Conservation (phyloP, 2,888 invertebrate species). For the Biston betularia region DNA sequence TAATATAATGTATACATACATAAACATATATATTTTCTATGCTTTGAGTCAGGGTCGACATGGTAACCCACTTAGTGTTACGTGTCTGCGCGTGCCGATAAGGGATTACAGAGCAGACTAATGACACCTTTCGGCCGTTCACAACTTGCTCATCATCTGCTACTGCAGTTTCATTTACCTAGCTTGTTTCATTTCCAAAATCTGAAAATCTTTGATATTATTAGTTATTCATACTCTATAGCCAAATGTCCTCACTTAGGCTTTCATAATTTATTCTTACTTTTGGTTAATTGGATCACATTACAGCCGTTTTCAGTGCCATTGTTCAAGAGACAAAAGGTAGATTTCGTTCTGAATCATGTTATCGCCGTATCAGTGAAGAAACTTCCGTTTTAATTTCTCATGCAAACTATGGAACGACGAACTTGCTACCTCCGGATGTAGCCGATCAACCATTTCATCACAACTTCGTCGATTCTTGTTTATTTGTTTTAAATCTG, state of each 20-base stretch:
- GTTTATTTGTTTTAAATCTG: conserved; percentile 16
- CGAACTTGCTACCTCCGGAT: conserved; percentile 49
- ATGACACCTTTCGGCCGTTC: conserved; percentile 55
- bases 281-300: no score
- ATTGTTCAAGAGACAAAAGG: conserved; percentile 30
- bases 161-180: conserved; percentile 31
- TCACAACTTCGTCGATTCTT: conserved; percentile 15
- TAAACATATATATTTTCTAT: no score
- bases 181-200: conserved; percentile 15
- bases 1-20: no score
- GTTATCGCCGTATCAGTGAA: conserved; percentile 42
- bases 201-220: background rate
- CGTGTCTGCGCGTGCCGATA: conserved; percentile 74
- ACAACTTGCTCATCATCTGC: conserved; percentile 64
- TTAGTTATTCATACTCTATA: background rate
- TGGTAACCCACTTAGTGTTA: conserved; percentile 74
- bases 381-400: conserved; percentile 66
- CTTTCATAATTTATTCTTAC: no score
- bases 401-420: conserved; percentile 68
- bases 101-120: conserved; percentile 68
- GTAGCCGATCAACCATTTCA: conserved; percentile 47
- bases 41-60: conserved; percentile 73
- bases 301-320: background rate
- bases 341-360: conserved; percentile 23
- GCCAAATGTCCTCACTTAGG: no score